These are phyloP conservation scores for Ctenosaura bakeri DNA, from an alignment of 2,797 vertebrate genomes.

Conservation along the genomic window DNA sequence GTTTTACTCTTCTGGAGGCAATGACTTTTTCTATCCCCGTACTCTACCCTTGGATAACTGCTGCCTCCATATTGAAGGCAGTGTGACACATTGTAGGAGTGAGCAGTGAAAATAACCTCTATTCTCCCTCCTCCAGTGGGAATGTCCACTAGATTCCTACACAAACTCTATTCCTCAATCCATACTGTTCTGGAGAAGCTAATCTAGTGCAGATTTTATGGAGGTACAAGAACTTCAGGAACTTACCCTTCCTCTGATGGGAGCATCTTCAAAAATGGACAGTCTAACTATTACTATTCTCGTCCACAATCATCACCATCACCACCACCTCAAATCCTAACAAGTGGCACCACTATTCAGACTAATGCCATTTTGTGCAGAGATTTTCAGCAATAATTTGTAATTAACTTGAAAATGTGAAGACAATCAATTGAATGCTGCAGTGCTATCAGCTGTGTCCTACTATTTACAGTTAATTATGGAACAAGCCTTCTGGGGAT, in stretches of 20 bases:
- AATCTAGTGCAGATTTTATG: neutral
- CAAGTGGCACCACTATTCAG: neutral
- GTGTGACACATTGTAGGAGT: no score
- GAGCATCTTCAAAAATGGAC: neutral
- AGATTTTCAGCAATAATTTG: neutral
- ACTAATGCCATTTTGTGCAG: neutral
- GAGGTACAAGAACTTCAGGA: neutral
- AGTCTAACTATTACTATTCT: neutral
- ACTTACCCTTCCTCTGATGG: no score
- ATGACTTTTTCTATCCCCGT: neutral
- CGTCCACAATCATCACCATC: neutral
- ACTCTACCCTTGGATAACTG: no score
- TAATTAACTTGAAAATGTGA: constrained; percentile 40
- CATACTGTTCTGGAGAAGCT: neutral
- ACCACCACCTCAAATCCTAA: neutral
- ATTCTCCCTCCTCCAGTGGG: no score
- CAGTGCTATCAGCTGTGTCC: neutral
- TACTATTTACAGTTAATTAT: neutral
- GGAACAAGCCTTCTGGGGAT: constrained; percentile 19
- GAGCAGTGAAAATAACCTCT: neutral
- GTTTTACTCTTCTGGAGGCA: no score
- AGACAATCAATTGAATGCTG: neutral
- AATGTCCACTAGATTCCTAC: no score
- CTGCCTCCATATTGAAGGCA: no score
- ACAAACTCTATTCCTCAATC: no score